Percentiles rank a stretch among this genome's conserved stretches.
Evolutionary conservation across 2,888 invertebrate species (phyloP).

Genomic region (Galerucella calmariensis): DNA sequence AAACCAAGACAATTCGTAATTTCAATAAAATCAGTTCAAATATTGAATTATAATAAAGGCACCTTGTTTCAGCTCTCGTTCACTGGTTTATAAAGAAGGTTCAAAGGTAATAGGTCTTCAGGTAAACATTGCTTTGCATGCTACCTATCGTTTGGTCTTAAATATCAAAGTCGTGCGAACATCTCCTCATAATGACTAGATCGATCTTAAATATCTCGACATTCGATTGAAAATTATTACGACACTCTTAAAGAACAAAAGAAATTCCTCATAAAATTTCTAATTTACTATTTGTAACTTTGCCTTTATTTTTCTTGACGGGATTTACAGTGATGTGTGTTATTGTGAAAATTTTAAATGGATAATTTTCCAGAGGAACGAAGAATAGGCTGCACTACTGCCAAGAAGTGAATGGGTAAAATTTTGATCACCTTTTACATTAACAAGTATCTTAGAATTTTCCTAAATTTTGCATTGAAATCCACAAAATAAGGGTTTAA

Average conservation of each 20-base stretch:
- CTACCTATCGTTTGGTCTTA: conserved; percentile 20
- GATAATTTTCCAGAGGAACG: too few relatives aligned
- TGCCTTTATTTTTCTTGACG: not conserved
- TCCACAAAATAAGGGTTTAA: too few relatives aligned
- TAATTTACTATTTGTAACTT: not conserved
- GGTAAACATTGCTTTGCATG: conserved; percentile 15
- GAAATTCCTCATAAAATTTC: conserved; percentile 7
- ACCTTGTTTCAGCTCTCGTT: conserved; percentile 20
- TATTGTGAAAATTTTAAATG: too few relatives aligned
- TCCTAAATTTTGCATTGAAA: too few relatives aligned
- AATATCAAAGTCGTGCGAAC: conserved; percentile 35
- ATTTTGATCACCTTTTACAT: too few relatives aligned
- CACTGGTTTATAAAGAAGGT: conserved; percentile 37
- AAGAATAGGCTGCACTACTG: too few relatives aligned
- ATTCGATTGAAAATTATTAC: conserved; percentile 18
- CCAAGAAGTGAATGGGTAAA: too few relatives aligned
- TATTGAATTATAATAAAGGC: not conserved
- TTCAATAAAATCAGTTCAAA: conserved; percentile 2
- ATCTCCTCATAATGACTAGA: conserved; percentile 23
- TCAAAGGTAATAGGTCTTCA: conserved; percentile 45
- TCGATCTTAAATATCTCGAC: conserved; percentile 14
- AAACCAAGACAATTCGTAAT: not conserved
- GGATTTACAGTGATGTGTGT: not conserved
- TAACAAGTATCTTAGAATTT: too few relatives aligned
- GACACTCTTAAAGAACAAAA: conserved; percentile 8